Base-by-base conservation (phyloP, 1,140 invertebrate species). In the Cotesia glomerata region DNA sequence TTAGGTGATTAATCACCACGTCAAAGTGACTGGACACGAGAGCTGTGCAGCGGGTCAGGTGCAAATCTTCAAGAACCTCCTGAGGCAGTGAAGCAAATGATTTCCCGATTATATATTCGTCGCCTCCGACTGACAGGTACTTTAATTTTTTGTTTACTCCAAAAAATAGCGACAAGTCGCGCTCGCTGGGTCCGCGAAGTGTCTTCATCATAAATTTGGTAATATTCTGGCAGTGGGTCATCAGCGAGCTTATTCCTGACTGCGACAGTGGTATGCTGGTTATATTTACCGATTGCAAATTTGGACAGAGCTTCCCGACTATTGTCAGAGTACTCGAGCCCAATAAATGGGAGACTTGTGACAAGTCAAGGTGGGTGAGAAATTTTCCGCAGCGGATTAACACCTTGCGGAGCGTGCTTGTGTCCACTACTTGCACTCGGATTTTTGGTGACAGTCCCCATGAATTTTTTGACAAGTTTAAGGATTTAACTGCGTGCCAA, bases 371-470 rank as follows among this genome's bases (percentile, higher is more conserved):
- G 16, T 75, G 67, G 16, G 77, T 82, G 11, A 87, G 69, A 71
- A 81, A 87, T 71, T 74, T 71, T 16, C 85, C 85, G 59, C 84
- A 85, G 51, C 80, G 77, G 1, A 83, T 63, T 14, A 87, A 76
- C 14, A 86, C 76, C 80, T 85, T 81, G 34, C 83, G 73, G 4
- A 87, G 67, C 8, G 63, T 79, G 0, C 72, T 72, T 11, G 81
- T 86, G 64, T 76, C 73, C 7, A 84, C 77, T 45, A 73, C 62
- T 64, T 61, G 56, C 7, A 49, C 35, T 59, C 34, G 34, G 52
- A 69, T 72, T 66, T 13, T 9, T 34, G 49, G 13, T 9, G 69
- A 63, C 14, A 76, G 73, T n/a, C 78, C 79, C 82, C 83, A 84
- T 9, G 71, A 76, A 4, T 39, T 36, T 8, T 59, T 35, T 1